Conservation (phyloP, 2,888 invertebrate species). For the Dicyrtomina minuta region DNA sequence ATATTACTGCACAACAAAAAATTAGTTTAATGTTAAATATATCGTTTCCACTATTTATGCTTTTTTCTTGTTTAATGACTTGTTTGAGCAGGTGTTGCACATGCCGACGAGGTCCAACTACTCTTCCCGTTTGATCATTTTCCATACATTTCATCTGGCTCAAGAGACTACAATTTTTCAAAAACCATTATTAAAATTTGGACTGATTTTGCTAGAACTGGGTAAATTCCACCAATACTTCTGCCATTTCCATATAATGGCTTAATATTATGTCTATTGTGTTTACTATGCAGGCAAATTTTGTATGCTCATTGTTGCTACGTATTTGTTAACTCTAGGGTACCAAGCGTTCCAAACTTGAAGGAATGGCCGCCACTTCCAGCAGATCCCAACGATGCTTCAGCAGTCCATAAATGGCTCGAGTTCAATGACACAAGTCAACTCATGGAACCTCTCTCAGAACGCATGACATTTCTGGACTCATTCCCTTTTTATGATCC, state of each 20-base stretch:
- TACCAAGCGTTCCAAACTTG: slow-evolving; percentile 1
- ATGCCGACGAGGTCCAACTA: slow-evolving; percentile 24
- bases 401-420: slow-evolving; percentile 5
- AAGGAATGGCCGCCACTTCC: slow-evolving; percentile 21
- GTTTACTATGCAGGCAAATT: background rate
- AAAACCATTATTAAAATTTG: slow-evolving; percentile 13
- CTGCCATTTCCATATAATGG: too few relatives aligned
- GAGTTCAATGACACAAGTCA: background rate
- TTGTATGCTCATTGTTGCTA: too few relatives aligned
- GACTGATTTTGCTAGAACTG: slow-evolving; percentile 20
- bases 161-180: slow-evolving; percentile 16
- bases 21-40: background rate
- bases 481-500: slow-evolving; percentile 17
- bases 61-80: background rate
- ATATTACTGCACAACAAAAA: background rate
- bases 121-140: slow-evolving; percentile 13
- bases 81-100: too few relatives aligned
- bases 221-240: slow-evolving; percentile 7
- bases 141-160: slow-evolving; percentile 14
- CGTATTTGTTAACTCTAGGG: too few relatives aligned
- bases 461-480: slow-evolving; percentile 17
- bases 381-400: slow-evolving; percentile 2
- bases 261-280: background rate
- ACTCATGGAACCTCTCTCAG: slow-evolving; percentile 7
- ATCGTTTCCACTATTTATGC: too few relatives aligned